Evolutionary conservation across 2,113 vertebrate species (phyloP).

Genomic region (Hippocampus zosterae): DNA sequence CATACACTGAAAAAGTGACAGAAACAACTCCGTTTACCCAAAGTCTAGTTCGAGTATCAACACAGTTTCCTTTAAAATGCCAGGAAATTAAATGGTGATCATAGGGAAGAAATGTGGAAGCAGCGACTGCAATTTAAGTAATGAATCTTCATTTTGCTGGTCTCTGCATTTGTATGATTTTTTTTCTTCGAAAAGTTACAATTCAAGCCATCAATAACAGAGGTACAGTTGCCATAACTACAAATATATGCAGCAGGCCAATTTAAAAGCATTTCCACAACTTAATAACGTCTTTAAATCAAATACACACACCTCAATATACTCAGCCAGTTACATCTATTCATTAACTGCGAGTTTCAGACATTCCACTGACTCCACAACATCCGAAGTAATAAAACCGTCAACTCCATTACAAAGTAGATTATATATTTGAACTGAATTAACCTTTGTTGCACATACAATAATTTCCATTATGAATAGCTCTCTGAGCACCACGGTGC

Average conservation of each 20-base stretch:
- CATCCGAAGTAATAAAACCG: conserved; percentile 2
- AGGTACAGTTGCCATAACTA: background rate
- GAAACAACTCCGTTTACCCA: background rate
- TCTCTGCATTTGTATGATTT: background rate
- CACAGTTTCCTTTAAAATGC: background rate
- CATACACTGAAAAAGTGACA: background rate
- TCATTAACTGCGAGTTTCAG: conserved; percentile 7
- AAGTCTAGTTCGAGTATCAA: background rate
- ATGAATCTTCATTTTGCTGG: background rate
- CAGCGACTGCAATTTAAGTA: background rate
- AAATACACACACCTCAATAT: background rate
- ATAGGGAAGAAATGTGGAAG: background rate
- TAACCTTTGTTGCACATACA: background rate
- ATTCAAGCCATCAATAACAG: background rate
- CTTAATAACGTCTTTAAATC: conserved; percentile 1
- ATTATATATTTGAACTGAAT: background rate
- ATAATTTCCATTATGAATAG: background rate
- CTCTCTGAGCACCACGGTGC: background rate
- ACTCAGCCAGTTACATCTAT: background rate
- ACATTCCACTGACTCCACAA: background rate
- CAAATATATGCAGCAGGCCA: background rate
- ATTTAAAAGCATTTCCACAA: conserved; percentile 1
- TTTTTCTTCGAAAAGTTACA: background rate
- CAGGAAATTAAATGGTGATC: background rate
- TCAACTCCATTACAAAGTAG: background rate